phyloP scores from a whole-genome alignment of 2,888 invertebrate genomes.

The Synanthedon myopaeformis region DNA sequence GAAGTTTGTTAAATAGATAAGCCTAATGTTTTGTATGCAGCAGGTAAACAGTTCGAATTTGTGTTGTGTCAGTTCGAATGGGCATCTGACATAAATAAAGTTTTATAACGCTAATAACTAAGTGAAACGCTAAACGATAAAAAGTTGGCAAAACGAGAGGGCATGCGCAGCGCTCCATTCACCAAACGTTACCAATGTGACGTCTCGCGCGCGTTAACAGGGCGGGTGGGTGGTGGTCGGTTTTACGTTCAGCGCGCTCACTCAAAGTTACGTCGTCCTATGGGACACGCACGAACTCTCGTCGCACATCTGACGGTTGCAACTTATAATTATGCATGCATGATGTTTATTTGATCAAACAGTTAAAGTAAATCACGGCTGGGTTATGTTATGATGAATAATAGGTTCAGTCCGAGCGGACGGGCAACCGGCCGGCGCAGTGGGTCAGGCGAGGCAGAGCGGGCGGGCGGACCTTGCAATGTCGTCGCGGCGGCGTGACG shows the following conservation, averaged over 20 bases:
- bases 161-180: slow-evolving; percentile 41
- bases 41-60: too few relatives aligned
- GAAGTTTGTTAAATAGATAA: too few relatives aligned
- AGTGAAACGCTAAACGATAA: neutral
- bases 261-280: neutral
- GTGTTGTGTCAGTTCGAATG: too few relatives aligned
- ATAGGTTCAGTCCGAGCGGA: slow-evolving; percentile 15
- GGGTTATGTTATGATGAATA: slow-evolving; percentile 6
- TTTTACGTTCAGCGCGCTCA: neutral
- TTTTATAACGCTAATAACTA: too few relatives aligned
- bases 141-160: slow-evolving; percentile 12
- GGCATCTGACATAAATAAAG: too few relatives aligned
- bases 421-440: slow-evolving; percentile 35
- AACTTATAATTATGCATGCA: neutral
- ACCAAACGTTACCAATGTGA: slow-evolving; percentile 18
- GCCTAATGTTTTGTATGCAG: too few relatives aligned
- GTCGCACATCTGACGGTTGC: slow-evolving; percentile 7
- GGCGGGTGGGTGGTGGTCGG: slow-evolving; percentile 8
- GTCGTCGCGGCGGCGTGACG: slow-evolving; percentile 71
- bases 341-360: neutral
- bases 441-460: slow-evolving; percentile 51
- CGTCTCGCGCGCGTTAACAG: slow-evolving; percentile 15
- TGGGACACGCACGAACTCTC: neutral
- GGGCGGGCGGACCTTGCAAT: slow-evolving; percentile 72
- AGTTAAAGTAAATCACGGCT: neutral